Conservation (phyloP, 1,140 invertebrate species). For the Drosophila punjabiensis region DNA sequence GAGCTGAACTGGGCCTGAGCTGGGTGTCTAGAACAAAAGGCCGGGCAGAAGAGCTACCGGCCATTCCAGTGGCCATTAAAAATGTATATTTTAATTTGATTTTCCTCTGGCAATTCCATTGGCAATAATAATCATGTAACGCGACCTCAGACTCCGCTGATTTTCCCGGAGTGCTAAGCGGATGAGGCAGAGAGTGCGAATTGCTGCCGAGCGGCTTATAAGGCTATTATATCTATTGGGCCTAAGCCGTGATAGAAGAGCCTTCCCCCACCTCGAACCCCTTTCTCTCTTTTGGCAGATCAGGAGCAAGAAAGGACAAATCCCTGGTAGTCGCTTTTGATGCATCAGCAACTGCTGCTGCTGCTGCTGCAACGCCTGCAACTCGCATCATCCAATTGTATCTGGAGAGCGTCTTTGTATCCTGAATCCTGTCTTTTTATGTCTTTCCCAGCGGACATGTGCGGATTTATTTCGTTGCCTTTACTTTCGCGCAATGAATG, state of each 20-base stretch:
- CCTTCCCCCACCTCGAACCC: slow-evolving; percentile 17
- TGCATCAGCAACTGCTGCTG: slow-evolving; percentile 46
- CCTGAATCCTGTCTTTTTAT: slow-evolving; percentile 13
- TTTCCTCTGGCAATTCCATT: slow-evolving; percentile 63
- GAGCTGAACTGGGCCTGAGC: slow-evolving; percentile 35
- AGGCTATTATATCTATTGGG: slow-evolving; percentile 67
- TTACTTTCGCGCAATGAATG: slow-evolving; percentile 69
- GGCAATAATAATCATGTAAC: slow-evolving; percentile 70
- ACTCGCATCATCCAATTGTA: slow-evolving; percentile 48
- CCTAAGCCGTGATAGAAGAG: slow-evolving; percentile 64
- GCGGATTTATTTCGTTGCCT: slow-evolving; percentile 73
- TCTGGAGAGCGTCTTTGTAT: slow-evolving; percentile 54
- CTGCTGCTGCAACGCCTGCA: slow-evolving; percentile 43
- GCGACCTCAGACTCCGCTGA: slow-evolving; percentile 53
- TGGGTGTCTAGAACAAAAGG: slow-evolving; percentile 72
- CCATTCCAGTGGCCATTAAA: slow-evolving; percentile 71
- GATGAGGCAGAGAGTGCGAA: slow-evolving; percentile 61
- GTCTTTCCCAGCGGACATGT: slow-evolving; percentile 62
- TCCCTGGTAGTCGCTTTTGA: slow-evolving; percentile 48
- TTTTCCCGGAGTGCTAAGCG: slow-evolving; percentile 53
- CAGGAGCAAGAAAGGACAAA: slow-evolving; percentile 50
- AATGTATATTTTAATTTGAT: slow-evolving; percentile 83
- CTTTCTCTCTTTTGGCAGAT: slow-evolving; percentile 9
- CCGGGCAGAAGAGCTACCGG: slow-evolving; percentile 14
- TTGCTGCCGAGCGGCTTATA: slow-evolving; percentile 60